Percentiles rank a stretch among this genome's conserved stretches.
phyloP scores from a whole-genome alignment of 2,888 invertebrate genomes.

The Limnephilus rhombicus region DNA sequence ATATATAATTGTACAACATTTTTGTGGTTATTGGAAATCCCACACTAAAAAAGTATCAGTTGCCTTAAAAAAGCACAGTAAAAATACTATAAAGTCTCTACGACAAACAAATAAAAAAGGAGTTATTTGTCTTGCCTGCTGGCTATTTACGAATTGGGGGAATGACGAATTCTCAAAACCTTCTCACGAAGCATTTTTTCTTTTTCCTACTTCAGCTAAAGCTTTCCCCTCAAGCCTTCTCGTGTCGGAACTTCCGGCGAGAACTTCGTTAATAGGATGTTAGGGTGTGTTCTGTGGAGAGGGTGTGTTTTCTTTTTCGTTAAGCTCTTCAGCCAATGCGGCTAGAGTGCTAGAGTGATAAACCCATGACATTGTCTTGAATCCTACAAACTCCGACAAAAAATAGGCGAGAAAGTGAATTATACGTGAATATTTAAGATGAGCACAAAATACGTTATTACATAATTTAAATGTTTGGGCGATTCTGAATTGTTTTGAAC shows the following conservation, averaged over 20 bases:
- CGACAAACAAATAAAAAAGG: neutral
- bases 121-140: neutral
- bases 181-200: neutral
- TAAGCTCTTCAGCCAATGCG: neutral
- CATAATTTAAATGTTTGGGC: neutral
- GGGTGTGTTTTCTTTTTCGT: neutral
- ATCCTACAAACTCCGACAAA: neutral
- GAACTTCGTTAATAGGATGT: neutral
- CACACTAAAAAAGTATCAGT: neutral
- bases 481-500: neutral
- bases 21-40: neutral
- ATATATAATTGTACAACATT: neutral
- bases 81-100: neutral
- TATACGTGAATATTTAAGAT: neutral
- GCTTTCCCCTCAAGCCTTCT: neutral
- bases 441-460: neutral
- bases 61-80: neutral
- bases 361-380: neutral
- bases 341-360: neutral
- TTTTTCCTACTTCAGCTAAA: neutral
- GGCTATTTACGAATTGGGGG: neutral
- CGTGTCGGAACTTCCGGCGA: neutral
- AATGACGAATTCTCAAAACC: neutral
- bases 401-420: neutral
- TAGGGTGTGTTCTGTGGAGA: neutral